Evolutionary conservation across 2,113 vertebrate genomes (phyloP).

Genomic region (Pygoscelis antarcticus): DNA sequence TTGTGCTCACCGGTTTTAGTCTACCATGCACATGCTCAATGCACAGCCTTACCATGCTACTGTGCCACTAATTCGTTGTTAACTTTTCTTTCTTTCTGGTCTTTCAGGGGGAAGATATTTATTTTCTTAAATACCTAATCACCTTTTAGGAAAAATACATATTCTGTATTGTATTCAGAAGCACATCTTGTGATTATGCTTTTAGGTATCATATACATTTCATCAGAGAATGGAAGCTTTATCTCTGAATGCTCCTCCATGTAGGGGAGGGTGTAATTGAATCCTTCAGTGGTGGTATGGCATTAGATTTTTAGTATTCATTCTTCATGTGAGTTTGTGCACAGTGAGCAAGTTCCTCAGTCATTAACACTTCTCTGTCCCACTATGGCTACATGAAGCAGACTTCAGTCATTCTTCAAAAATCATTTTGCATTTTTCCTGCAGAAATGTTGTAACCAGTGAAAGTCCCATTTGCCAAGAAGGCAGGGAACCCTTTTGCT

Average conservation of each 20-base stretch:
- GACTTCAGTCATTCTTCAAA: neutral
- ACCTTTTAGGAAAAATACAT: neutral
- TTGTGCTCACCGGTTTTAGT: neutral
- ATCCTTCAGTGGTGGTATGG: neutral
- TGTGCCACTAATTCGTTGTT: neutral
- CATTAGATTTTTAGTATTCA: neutral
- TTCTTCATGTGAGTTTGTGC: neutral
- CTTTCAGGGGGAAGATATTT: slow-evolving; percentile 14
- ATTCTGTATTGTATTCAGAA: slow-evolving; percentile 8
- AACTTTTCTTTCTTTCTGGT: slow-evolving; percentile 19
- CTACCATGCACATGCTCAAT: neutral
- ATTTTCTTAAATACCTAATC: slow-evolving; percentile 11
- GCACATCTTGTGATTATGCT: neutral
- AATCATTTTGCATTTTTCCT: neutral
- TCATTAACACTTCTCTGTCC: neutral
- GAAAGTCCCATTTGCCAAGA: neutral
- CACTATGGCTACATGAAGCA: neutral
- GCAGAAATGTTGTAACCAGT: neutral
- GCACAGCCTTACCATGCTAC: neutral
- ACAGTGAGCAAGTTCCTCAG: neutral
- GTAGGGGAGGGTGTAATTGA: slow-evolving; percentile 8
- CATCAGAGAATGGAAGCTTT: slow-evolving; percentile 12
- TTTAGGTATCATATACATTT: slow-evolving; percentile 18
- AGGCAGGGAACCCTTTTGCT: neutral
- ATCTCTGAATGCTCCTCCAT: neutral